Evolutionary conservation across 2,888 invertebrate genomes (phyloP).

Genomic region (Drosophila meridionalis): DNA sequence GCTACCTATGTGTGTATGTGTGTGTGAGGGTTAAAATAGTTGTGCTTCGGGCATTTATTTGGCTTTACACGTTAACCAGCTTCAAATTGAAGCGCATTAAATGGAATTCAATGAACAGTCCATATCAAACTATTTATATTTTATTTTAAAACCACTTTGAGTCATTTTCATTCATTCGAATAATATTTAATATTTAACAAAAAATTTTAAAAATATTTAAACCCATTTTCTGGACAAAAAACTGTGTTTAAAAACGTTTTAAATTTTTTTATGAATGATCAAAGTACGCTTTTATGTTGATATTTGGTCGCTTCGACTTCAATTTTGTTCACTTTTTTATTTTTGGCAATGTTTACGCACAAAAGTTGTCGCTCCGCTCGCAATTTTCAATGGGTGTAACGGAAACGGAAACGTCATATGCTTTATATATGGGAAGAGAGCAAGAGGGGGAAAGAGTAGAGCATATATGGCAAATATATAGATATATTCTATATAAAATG

Average conservation of each 20-base stretch:
- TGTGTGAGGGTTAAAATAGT: constrained; percentile 4
- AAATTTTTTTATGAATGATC: constrained; percentile 13
- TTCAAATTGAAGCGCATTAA: constrained; percentile 9
- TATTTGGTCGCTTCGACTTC: background rate
- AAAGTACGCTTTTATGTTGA: constrained; percentile 20
- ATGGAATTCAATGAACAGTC: background rate
- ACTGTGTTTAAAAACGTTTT: constrained; percentile 9
- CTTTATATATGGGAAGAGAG: constrained; percentile 36
- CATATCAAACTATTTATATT: background rate
- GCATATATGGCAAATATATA: constrained; percentile 22
- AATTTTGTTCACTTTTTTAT: constrained; percentile 17
- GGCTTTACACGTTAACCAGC: constrained; percentile 10
- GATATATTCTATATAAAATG: constrained; percentile 48
- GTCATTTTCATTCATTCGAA: background rate
- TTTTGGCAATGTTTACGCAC: constrained; percentile 48
- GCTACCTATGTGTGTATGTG: background rate
- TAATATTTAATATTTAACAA: background rate
- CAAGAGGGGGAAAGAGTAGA: constrained; percentile 2
- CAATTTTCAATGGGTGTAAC: constrained; percentile 57
- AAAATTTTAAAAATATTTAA: background rate
- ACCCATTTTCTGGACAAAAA: background rate
- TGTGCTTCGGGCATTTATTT: constrained; percentile 9
- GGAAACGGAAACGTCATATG: constrained; percentile 75
- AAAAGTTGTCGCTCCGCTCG: constrained; percentile 55
- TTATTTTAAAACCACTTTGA: constrained; percentile 6